phyloP scores from a whole-genome alignment of 2,797 vertebrate genomes.

The Smutsia gigantea region DNA sequence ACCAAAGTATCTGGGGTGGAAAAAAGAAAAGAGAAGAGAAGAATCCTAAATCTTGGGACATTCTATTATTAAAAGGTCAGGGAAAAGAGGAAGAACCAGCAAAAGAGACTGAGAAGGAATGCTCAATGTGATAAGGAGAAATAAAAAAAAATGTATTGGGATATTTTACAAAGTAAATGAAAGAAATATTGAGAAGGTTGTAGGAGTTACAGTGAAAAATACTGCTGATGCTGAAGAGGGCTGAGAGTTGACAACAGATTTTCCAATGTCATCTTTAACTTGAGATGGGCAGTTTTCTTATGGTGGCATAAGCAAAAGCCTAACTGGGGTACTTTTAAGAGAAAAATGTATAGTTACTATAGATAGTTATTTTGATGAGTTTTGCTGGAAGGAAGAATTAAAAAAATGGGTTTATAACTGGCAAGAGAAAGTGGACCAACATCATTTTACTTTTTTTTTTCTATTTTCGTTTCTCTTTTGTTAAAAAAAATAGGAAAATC shows the following conservation, averaged over 20 bases:
- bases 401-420: not conserved
- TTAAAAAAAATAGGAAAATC: not conserved
- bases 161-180: not conserved
- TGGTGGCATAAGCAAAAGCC: not conserved
- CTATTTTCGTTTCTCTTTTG: not conserved
- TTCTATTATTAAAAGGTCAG: not conserved
- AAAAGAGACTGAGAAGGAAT: not conserved
- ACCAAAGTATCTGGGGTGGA: not conserved
- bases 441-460: not conserved
- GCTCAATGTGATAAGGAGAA: not conserved
- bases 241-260: not conserved
- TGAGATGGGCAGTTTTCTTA: not conserved
- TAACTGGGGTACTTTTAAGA: not conserved
- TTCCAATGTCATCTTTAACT: not conserved
- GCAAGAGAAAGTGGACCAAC: not conserved
- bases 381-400: not conserved
- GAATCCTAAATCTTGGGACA: not conserved
- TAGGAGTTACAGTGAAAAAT: not conserved
- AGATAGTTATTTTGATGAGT: not conserved
- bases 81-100: not conserved
- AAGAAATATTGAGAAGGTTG: not conserved
- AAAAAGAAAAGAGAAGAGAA: not conserved
- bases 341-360: not conserved
- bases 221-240: not conserved
- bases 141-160: not conserved